Conservation (phyloP, 2,888 invertebrate genomes). For the Aricia artaxerxes region DNA sequence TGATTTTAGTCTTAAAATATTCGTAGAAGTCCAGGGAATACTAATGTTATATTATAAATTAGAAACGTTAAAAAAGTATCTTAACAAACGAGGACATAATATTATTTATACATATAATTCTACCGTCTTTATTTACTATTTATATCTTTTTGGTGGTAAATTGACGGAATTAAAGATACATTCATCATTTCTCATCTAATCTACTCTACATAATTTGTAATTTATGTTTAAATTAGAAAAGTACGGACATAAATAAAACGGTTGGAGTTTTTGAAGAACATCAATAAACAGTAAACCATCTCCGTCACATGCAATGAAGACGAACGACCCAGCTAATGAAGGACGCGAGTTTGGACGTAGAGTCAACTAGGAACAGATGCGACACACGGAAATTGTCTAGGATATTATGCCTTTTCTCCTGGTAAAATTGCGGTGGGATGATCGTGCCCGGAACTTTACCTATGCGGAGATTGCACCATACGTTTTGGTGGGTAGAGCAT, state of each 20-base stretch:
- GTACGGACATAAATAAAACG: slow-evolving; percentile 39
- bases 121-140: no score
- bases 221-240: slow-evolving; percentile 6
- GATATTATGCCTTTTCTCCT: no score
- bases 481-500: no score
- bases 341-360: slow-evolving; percentile 54
- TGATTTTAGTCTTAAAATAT: no score
- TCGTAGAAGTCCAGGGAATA: no score
- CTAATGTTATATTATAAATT: no score
- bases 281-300: slow-evolving; percentile 65
- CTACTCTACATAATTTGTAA: neutral
- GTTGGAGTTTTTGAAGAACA: slow-evolving; percentile 54
- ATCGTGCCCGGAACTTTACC: no score
- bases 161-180: neutral
- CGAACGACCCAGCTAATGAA: slow-evolving; percentile 74
- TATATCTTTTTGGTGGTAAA: neutral
- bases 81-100: no score
- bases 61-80: no score
- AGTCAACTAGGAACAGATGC: slow-evolving; percentile 39
- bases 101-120: no score
- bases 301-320: slow-evolving; percentile 76
- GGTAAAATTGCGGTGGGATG: no score
- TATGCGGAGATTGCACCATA: no score
- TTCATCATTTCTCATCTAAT: neutral
- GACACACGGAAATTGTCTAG: neutral